Base-by-base conservation (phyloP, 2,888 invertebrate genomes). In the Flexamia atlantica region DNA sequence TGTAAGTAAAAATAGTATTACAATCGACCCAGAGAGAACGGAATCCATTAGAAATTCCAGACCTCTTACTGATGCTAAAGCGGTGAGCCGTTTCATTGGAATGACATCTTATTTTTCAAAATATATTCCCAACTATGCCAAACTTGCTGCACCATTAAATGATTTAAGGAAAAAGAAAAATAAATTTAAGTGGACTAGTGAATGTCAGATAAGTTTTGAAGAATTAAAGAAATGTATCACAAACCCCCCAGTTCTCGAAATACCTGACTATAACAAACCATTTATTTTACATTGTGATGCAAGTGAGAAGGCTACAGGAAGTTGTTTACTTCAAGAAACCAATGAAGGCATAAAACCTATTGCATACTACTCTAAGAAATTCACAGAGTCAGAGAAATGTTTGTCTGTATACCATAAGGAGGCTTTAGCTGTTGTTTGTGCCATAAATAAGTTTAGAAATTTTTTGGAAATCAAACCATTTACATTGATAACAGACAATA, bases 81-180 rank as follows among this genome's bases (percentile, higher is more conserved):
- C 9, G n/a, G 50, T 81, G 20, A 9, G 30, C 60, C 23, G 53
- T 3, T 80, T 80, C 30, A 28, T 80, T 23, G 80, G 80, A 25
- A 80, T 80, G 80, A n/a, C n/a, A n/a, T 17, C 17, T 53, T 80
- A 46, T 28, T 80, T 57, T 60, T 9, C 36, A n/a, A 72, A 72
- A 20, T 72, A 12, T 30, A 72, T 72, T 5, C 7, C 7, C 2
- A n/a, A n/a, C n/a, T n/a, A n/a, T n/a, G n/a, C n/a, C n/a, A n/a
- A n/a, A n/a, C n/a, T n/a, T n/a, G n/a, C n/a, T n/a, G n/a, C n/a
- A n/a, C n/a, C n/a, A n/a, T n/a, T n/a, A n/a, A n/a, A n/a, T n/a
- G n/a, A n/a, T n/a, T 32, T 80, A 28, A 50, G 80, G 28, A 80
- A 80, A 46, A 80, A 80, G 46, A 53, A 42, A 17, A 10, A 23